Percentiles rank a stretch among this genome's conserved stretches.
Conservation (phyloP, 2,888 invertebrate species). For the Dynastes tityus region DNA sequence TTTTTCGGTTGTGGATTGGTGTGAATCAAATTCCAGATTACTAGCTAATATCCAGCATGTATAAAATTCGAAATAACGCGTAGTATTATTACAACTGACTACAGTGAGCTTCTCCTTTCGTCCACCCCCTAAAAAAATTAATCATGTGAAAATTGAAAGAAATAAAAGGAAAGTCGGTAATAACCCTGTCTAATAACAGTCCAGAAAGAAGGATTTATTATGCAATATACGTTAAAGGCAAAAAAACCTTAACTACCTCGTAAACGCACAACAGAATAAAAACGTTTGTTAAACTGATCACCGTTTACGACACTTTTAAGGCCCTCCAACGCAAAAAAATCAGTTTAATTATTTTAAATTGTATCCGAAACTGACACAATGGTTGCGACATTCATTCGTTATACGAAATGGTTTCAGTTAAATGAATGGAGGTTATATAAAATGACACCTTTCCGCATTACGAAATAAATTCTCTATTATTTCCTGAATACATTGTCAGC, state of each 20-base stretch:
- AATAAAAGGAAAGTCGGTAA: constrained; percentile 22
- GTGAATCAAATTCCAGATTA: no score
- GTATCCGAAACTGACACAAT: no score
- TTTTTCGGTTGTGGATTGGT: no score
- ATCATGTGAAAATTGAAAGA: constrained; percentile 23
- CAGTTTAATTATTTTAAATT: no score
- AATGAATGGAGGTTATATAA: no score
- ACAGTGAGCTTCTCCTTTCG: neutral
- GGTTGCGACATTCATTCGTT: no score
- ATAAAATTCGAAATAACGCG: neutral
- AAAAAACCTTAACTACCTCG: constrained; percentile 4
- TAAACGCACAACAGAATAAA: constrained; percentile 17
- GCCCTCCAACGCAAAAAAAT: neutral
- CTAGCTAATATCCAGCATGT: no score
- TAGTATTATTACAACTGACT: neutral
- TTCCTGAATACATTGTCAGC: no score
- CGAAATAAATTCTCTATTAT: no score
- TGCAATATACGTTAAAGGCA: neutral
- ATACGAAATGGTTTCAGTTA: no score
- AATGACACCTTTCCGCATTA: no score
- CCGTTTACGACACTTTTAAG: constrained; percentile 6
- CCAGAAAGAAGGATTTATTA: constrained; percentile 13
- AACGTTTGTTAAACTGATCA: constrained; percentile 22
- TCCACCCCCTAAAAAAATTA: neutral
- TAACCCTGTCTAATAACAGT: constrained; percentile 25